Evolutionary conservation across 2,113 vertebrate genomes (phyloP), one percentile per base, ranked within the genome.

Genomic region (Prochilodus magdalenae): DNA sequence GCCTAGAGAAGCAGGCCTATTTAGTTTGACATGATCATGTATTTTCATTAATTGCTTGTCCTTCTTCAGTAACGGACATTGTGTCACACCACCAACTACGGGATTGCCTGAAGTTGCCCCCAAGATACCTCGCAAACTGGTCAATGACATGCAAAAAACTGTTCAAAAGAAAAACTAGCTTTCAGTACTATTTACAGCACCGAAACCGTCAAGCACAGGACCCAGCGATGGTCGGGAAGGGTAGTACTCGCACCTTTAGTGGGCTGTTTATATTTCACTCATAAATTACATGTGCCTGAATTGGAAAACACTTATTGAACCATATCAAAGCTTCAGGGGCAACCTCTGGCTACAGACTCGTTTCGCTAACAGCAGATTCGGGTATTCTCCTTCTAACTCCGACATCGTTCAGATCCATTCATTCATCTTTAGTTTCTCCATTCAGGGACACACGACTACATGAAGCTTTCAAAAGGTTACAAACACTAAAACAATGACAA

Each of bases 381-480:
- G n/a, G n/a, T n/a, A n/a, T n/a, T 1, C 20, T 62, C 47, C 22
- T 26, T 1, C 26, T 62, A 62, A 65, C 14, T 13, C 33, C 33
- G 6, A n/a, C n/a, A n/a, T n/a, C 27, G 1, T 62, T 26, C n/a
- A 11, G 11, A n/a, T n/a, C 27, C 3, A 26, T 13, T 62, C 26
- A 10, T 62, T 62, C 27, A n/a, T n/a, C 18, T 62, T 62, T 26
- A 57, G 7, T 57, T 57, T 24, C 15, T 65, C n/a, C n/a, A 65
- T 65, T 29, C 16, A n/a, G 44, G 22, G n/a, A 71, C n/a, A 55
- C 49, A 60, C 36, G 55, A n/a, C 74, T 77, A 44, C 22, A n/a
- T 33, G 1, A 75, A 76, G 24, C 89, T 90, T n/a, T n/a, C 88
- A 87, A 89, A 63, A 84, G 75, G 71, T 88, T 77, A 84, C 84